These are phyloP conservation scores for Thunnus albacares DNA, from an alignment of 2,797 vertebrate genomes.

Conservation along the genomic window DNA sequence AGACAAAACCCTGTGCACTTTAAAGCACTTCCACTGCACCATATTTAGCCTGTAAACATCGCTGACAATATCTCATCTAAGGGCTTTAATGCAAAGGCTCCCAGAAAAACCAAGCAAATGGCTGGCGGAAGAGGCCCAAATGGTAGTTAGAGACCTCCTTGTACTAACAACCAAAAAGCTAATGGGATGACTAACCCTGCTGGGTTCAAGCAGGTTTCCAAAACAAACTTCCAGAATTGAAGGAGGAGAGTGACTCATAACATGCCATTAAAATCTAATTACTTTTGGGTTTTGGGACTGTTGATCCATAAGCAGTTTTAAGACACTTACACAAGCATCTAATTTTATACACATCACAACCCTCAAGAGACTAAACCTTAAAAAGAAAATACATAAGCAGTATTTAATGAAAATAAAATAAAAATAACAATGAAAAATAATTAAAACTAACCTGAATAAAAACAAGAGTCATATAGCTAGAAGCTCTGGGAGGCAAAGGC, in stretches of 20 bases:
- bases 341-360: no score
- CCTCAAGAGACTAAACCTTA: no score
- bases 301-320: no score
- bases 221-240: neutral
- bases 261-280: no score
- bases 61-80: neutral
- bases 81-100: conserved; percentile 10
- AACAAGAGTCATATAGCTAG: no score
- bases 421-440: neutral
- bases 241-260: neutral
- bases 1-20: neutral
- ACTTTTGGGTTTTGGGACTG: no score
- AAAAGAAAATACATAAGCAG: neutral
- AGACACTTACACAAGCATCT: no score
- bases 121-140: neutral
- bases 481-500: no score
- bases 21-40: neutral
- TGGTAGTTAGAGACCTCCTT: neutral
- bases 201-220: neutral
- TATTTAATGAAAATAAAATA: neutral
- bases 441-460: no score
- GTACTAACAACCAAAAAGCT: neutral
- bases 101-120: conserved; percentile 3
- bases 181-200: conserved; percentile 4
- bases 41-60: conserved; percentile 5